These are phyloP conservation scores for Papilio gigon DNA, from an alignment of 2,888 invertebrate species.

Conservation along the genomic window DNA sequence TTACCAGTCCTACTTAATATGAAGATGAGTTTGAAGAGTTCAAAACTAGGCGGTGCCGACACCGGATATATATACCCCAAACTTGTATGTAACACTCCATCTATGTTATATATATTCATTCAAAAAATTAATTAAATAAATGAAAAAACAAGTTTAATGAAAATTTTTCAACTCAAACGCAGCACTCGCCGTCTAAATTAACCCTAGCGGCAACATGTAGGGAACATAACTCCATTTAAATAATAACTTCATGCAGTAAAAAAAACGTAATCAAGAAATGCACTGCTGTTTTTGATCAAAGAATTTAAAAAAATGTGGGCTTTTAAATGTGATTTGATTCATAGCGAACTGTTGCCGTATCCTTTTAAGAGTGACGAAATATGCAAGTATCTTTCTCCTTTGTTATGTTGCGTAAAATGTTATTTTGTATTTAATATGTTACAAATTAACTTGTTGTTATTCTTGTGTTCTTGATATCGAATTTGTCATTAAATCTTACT, in stretches of 20 bases:
- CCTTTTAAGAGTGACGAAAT: neutral
- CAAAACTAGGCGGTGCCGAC: too few species aligned
- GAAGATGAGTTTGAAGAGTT: too few species aligned
- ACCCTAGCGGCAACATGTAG: slow-evolving; percentile 7
- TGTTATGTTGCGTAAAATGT: too few species aligned
- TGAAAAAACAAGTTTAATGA: neutral
- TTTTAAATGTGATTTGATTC: slow-evolving; percentile 3
- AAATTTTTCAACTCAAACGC: slow-evolving; percentile 8
- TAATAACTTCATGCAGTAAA: slow-evolving; percentile 28
- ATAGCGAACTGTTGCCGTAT: neutral
- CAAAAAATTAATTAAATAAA: neutral
- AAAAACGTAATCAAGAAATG: slow-evolving; percentile 27
- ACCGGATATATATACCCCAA: too few species aligned
- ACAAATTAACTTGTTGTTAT: too few species aligned
- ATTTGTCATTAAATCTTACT: too few species aligned
- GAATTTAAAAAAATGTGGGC: neutral
- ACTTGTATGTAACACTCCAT: too few species aligned
- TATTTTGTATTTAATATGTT: too few species aligned
- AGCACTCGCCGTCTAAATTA: slow-evolving; percentile 3
- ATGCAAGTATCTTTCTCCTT: neutral
- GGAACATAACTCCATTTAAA: slow-evolving; percentile 11
- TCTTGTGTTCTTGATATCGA: too few species aligned
- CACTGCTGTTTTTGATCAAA: slow-evolving; percentile 11
- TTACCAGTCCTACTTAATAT: too few species aligned
- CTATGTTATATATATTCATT: too few species aligned